phyloP scores from a whole-genome alignment of 2,113 vertebrate genomes.

The Pipa parva region DNA sequence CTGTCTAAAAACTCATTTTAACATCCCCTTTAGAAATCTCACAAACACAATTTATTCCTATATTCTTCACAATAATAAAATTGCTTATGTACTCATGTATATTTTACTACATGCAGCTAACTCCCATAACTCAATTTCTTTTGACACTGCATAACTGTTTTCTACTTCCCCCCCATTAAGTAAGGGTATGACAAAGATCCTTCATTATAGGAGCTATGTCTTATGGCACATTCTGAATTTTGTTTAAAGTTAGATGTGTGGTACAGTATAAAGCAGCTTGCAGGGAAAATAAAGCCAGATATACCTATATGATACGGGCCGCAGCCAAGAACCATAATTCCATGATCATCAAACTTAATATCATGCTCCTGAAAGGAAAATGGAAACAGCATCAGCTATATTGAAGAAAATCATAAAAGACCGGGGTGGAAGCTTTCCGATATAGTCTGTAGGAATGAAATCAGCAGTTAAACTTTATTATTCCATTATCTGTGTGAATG shows the following conservation, averaged over 20 bases:
- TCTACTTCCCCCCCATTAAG: too few relatives aligned
- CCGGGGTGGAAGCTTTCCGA: conserved; percentile 11
- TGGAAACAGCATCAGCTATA: conserved; percentile 11
- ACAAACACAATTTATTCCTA: too few relatives aligned
- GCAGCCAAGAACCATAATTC: conserved; percentile 91
- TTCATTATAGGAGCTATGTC: neutral
- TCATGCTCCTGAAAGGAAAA: conserved; percentile 78
- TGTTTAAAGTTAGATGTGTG: neutral
- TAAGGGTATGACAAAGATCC: too few relatives aligned
- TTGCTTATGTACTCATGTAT: too few relatives aligned
- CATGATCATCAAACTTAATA: conserved; percentile 81
- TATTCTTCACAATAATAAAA: too few relatives aligned
- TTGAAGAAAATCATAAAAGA: conserved; percentile 8
- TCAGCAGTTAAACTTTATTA: neutral
- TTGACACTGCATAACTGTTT: too few relatives aligned
- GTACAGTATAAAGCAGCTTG: neutral
- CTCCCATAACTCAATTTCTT: too few relatives aligned
- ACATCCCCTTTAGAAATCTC: too few relatives aligned
- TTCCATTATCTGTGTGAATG: conserved; percentile 16
- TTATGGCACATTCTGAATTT: neutral
- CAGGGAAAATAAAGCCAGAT: conserved; percentile 44
- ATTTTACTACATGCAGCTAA: too few relatives aligned
- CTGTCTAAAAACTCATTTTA: too few relatives aligned
- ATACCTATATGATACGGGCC: conserved; percentile 95
- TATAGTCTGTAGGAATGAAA: conserved; percentile 2